A percentile compares a stretch with the other conserved stretches of the same genome.
These are phyloP conservation scores for Sebastes vulpes DNA, from an alignment of 2,797 vertebrate genomes.

Conservation along the genomic window DNA sequence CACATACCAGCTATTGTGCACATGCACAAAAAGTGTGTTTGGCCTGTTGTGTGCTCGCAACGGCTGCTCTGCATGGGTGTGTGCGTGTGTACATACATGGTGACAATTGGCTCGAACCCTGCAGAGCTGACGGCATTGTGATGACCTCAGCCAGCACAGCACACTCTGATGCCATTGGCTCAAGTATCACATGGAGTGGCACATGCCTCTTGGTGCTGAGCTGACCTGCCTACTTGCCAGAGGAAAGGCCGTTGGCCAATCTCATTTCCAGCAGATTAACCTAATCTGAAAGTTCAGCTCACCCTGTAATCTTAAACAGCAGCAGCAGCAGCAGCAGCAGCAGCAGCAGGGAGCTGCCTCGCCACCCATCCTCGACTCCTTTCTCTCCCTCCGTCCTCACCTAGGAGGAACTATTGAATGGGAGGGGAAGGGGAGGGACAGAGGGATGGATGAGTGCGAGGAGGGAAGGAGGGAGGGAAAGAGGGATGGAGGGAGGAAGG, in stretches of 20 bases:
- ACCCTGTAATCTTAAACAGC: conserved; percentile 79
- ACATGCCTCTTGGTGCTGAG: conserved; percentile 59
- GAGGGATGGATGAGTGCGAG: conserved; percentile 77
- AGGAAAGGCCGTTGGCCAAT: conserved; percentile 70
- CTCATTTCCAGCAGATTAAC: conserved; percentile 84
- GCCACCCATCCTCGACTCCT: conserved; percentile 47
- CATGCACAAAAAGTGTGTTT: conserved; percentile 4
- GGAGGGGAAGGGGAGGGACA: conserved; percentile 63
- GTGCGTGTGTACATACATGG: conserved; percentile 31
- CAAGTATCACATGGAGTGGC: conserved; percentile 66
- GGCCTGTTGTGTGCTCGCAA: background rate
- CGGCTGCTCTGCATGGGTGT: conserved; percentile 30
- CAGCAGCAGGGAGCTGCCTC: conserved; percentile 64
- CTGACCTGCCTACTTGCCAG: conserved; percentile 67
- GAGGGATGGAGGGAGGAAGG: conserved; percentile 80
- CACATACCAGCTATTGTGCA: background rate
- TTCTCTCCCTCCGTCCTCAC: conserved; percentile 54
- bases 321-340: conserved; percentile 36
- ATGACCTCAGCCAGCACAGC: conserved; percentile 64
- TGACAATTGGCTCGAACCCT: conserved; percentile 50
- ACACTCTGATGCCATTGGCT: conserved; percentile 50
- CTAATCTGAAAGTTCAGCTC: conserved; percentile 81
- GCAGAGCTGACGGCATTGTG: conserved; percentile 53
- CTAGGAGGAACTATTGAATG: conserved; percentile 85
- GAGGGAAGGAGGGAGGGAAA: conserved; percentile 73